These are phyloP conservation scores for Mizuhopecten yessoensis DNA, from an alignment of 1,140 invertebrate species.

Conservation along the genomic window DNA sequence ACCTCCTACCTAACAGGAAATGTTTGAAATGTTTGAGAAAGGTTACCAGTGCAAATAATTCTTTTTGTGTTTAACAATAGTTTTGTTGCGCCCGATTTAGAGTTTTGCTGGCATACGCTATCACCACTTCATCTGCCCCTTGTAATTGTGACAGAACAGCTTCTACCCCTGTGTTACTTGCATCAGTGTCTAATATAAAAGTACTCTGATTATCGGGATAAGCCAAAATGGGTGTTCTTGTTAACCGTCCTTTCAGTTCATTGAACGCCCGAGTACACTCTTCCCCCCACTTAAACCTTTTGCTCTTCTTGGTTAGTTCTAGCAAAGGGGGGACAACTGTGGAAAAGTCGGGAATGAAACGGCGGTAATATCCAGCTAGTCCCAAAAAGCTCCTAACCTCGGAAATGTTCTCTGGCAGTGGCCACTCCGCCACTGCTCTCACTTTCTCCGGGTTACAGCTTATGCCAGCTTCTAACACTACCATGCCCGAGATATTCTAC, in stretches of 20 bases:
- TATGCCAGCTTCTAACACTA: constrained; percentile 45
- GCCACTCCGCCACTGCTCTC: too few species aligned
- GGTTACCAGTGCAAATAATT: too few species aligned
- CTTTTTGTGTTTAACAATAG: background rate
- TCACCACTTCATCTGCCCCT: too few species aligned
- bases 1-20: too few species aligned
- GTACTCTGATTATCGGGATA: background rate
- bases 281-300: too few species aligned
- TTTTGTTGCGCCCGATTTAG: background rate
- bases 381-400: constrained; percentile 45
- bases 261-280: too few species aligned
- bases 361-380: constrained; percentile 31
- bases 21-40: too few species aligned
- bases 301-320: too few species aligned
- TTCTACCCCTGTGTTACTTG: too few species aligned
- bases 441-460: background rate
- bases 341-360: constrained; percentile 47
- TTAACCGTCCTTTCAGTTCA: constrained; percentile 70
- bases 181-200: background rate
- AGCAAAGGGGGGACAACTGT: too few species aligned
- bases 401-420: background rate
- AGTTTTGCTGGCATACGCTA: background rate
- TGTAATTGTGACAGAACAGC: too few species aligned
- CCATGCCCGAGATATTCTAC: constrained; percentile 54
- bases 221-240: constrained; percentile 63